Evolutionary conservation across 1,140 invertebrate species (phyloP).

Genomic region (Sinella curviseta): DNA sequence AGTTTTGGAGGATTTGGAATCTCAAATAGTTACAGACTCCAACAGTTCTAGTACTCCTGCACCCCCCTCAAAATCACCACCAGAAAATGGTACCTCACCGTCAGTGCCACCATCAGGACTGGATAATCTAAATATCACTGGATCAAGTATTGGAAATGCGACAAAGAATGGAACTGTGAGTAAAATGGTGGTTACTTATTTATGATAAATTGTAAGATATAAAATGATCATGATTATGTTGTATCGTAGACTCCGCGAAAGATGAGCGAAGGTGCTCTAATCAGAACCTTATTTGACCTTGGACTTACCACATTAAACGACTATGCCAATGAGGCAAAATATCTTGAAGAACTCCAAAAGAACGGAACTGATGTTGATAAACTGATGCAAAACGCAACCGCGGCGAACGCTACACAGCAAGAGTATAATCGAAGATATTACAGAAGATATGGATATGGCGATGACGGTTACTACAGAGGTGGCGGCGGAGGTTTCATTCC

Average conservation of each 20-base stretch:
- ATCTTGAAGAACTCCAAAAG: constrained; percentile 41
- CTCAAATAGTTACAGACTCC: neutral
- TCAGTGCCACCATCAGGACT: neutral
- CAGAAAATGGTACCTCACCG: neutral
- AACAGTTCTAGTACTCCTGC: neutral
- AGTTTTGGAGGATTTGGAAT: neutral
- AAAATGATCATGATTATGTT: neutral
- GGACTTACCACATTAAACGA: constrained; percentile 41
- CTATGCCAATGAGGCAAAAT: constrained; percentile 47
- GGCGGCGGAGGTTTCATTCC: constrained; percentile 32
- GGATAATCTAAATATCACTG: neutral
- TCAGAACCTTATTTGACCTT: constrained; percentile 41
- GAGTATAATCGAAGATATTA: constrained; percentile 36
- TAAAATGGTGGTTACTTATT: neutral
- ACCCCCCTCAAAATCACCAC: neutral
- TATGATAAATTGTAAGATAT: neutral
- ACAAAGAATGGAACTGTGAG: constrained; percentile 11
- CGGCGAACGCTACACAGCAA: neutral
- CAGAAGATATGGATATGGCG: constrained; percentile 30
- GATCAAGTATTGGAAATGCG: constrained; percentile 1
- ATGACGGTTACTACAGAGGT: constrained; percentile 16
- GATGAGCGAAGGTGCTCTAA: constrained; percentile 42
- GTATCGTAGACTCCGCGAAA: constrained; percentile 18
- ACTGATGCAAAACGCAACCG: constrained; percentile 33
- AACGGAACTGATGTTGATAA: constrained; percentile 47